phyloP scores from a whole-genome alignment of 2,113 vertebrate genomes.

The Caranx melampygus region DNA sequence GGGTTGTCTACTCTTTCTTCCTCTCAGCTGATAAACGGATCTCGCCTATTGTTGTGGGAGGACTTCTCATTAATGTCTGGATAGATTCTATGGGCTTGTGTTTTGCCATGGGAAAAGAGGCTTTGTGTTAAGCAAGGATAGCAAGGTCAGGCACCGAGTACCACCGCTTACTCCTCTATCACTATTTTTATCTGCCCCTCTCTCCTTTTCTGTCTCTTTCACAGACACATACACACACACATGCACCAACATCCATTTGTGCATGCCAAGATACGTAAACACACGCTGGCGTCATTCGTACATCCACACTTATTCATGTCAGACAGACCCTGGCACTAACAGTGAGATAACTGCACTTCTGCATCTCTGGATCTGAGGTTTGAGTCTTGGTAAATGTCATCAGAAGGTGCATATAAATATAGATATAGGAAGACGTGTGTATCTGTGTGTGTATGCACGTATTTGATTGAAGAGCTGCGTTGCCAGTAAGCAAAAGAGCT shows the following conservation, averaged over 20 bases:
- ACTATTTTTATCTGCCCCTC: conserved; percentile 15
- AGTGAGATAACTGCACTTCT: conserved; percentile 7
- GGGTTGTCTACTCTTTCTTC: conserved; percentile 43
- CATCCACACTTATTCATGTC: background rate
- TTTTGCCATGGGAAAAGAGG: conserved; percentile 45
- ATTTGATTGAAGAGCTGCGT: conserved; percentile 17
- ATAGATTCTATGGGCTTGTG: conserved; percentile 53
- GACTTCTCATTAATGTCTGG: conserved; percentile 59
- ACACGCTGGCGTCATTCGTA: background rate
- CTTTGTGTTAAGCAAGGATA: conserved; percentile 48
- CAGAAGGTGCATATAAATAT: background rate
- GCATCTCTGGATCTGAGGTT: background rate
- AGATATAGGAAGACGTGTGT: background rate
- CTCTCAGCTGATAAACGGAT: conserved; percentile 56
- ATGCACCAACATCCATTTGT: background rate
- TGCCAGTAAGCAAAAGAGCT: conserved; percentile 23
- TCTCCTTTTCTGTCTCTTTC: background rate
- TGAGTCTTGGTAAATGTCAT: background rate
- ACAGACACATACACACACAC: background rate
- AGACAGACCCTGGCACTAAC: background rate
- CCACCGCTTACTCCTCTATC: conserved; percentile 14
- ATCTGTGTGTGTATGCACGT: background rate
- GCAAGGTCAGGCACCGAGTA: conserved; percentile 43
- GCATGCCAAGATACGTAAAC: background rate
- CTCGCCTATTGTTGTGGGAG: conserved; percentile 54